These are phyloP conservation scores for Meloidogyne floridensis DNA, from an alignment of 1,140 invertebrate species.

Conservation along the genomic window DNA sequence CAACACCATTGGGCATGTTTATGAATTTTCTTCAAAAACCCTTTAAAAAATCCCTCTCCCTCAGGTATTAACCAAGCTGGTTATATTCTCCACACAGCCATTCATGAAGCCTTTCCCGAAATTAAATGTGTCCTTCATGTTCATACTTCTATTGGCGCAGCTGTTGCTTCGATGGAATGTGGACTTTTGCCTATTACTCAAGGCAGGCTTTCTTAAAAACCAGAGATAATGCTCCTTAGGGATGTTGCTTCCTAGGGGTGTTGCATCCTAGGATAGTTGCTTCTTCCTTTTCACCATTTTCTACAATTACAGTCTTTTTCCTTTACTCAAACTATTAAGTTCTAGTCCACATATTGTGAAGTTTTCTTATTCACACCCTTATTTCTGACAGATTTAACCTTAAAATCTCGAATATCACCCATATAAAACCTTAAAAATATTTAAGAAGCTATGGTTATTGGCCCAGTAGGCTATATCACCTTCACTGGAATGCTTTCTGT, in stretches of 20 bases:
- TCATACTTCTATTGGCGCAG: constrained; percentile 79
- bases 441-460: constrained; percentile 68
- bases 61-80: constrained; percentile 72
- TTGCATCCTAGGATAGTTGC: no score
- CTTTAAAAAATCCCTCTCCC: not conserved
- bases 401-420: no score
- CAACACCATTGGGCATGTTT: constrained; percentile 76
- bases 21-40: no score
- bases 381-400: no score
- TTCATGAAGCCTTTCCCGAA: constrained; percentile 92
- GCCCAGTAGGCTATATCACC: constrained; percentile 65
- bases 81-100: constrained; percentile 86
- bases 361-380: no score
- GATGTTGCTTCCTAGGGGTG: no score
- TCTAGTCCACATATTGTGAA: no score
- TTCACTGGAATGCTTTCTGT: constrained; percentile 66
- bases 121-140: constrained; percentile 92
- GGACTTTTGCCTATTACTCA: constrained; percentile 67
- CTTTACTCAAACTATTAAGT: no score
- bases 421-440: constrained; percentile 49
- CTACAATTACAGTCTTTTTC: no score
- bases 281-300: no score
- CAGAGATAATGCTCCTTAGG: no score
- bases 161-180: constrained; percentile 72
- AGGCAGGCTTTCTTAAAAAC: not conserved